These are phyloP conservation scores for Samia ricini DNA, from an alignment of 1,140 invertebrate species.

Conservation along the genomic window DNA sequence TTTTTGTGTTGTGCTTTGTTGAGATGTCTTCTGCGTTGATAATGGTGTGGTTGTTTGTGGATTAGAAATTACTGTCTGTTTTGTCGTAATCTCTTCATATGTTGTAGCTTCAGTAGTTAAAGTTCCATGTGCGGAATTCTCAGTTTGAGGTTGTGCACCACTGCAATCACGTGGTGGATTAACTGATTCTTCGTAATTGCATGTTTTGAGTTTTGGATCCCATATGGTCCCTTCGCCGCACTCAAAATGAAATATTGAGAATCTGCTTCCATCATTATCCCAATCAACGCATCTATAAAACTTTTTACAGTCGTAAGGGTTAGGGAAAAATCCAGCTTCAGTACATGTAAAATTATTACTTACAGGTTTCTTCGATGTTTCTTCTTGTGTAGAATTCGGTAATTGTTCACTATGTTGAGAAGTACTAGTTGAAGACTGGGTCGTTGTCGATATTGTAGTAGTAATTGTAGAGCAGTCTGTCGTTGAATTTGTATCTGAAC, in stretches of 20 bases:
- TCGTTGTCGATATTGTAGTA: conserved; percentile 11
- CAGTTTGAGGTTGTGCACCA: conserved; percentile 40
- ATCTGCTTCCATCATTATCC: conserved; percentile 78
- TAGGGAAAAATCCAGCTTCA: conserved; percentile 81
- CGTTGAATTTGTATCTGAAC: conserved; percentile 15
- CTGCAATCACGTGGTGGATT: conserved; percentile 68
- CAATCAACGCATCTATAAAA: conserved; percentile 86
- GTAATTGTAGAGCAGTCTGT: not conserved
- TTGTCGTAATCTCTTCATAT: conserved; percentile 30
- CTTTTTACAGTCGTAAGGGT: conserved; percentile 83
- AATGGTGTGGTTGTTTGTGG: not conserved
- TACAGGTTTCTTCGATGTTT: conserved; percentile 34
- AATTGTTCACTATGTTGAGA: conserved; percentile 31
- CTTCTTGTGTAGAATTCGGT: conserved; percentile 33
- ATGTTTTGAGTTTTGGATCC: conserved; percentile 78
- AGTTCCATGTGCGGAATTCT: conserved; percentile 36
- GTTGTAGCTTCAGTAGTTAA: conserved; percentile 40
- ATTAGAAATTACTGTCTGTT: not conserved
- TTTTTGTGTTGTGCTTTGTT: conserved; percentile 29
- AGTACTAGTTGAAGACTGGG: conserved; percentile 21
- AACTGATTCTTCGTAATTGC: conserved; percentile 74
- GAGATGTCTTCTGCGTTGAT: conserved; percentile 41
- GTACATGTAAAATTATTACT: conserved; percentile 58
- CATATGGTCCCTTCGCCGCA: conserved; percentile 81
- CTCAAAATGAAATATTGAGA: conserved; percentile 81